phyloP scores from a whole-genome alignment of 2,113 vertebrate genomes.

The Eptesicus fuscus region DNA sequence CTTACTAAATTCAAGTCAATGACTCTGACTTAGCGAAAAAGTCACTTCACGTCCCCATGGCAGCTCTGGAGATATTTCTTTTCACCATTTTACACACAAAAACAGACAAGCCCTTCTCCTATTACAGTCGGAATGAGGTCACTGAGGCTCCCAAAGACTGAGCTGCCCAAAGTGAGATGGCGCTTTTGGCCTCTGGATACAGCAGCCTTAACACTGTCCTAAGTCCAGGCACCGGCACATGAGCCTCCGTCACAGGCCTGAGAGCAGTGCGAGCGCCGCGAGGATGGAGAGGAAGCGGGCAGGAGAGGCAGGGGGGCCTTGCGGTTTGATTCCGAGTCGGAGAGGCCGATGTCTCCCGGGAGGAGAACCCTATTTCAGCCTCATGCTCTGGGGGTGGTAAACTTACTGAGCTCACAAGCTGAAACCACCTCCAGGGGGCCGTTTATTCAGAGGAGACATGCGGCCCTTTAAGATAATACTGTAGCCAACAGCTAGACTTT shows the following conservation, averaged over 20 bases:
- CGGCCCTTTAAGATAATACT: slow-evolving; percentile 51
- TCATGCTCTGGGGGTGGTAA: slow-evolving; percentile 6
- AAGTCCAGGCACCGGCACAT: background rate
- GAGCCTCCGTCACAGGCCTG: background rate
- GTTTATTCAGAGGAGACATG: slow-evolving; percentile 55
- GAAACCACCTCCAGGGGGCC: slow-evolving; percentile 52
- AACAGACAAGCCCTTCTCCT: background rate
- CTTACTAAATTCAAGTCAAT: background rate
- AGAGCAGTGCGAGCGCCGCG: background rate
- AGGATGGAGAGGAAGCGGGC: background rate
- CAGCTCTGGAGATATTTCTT: background rate
- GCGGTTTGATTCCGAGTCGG: background rate
- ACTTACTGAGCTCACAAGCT: slow-evolving; percentile 27
- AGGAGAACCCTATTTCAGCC: slow-evolving; percentile 11
- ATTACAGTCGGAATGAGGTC: background rate
- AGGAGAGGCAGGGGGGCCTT: background rate
- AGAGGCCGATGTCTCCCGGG: background rate
- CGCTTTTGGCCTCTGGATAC: background rate
- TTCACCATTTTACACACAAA: background rate
- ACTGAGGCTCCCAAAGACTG: background rate
- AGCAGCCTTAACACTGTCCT: background rate
- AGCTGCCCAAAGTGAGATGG: background rate
- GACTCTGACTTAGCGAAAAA: background rate
- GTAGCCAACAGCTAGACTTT: slow-evolving; percentile 36
- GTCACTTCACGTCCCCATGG: background rate